These are phyloP conservation scores for Sialia sialis DNA, from an alignment of 2,113 vertebrate genomes.

Conservation along the genomic window DNA sequence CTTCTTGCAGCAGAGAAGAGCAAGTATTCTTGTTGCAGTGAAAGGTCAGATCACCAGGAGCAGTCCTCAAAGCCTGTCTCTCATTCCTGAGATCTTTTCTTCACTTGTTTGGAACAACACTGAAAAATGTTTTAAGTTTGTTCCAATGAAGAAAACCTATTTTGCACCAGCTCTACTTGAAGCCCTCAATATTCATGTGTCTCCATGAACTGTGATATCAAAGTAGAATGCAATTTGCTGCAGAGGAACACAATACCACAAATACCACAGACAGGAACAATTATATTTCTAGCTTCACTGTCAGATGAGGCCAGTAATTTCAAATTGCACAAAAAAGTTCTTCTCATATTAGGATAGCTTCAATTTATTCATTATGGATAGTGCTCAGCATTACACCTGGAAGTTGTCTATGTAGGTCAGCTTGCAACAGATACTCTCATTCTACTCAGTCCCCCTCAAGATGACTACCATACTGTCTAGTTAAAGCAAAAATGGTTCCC, in stretches of 20 bases:
- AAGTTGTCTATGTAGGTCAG: not conserved
- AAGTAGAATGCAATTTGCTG: not conserved
- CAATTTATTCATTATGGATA: not conserved
- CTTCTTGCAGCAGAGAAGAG: not conserved
- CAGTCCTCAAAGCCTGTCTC: not conserved
- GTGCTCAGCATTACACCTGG: not conserved
- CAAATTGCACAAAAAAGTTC: not conserved
- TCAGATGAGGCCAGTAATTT: not conserved
- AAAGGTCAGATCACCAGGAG: not conserved
- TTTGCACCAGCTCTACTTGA: not conserved
- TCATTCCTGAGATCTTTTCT: not conserved
- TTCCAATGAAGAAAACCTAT: not conserved
- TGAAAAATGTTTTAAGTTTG: not conserved
- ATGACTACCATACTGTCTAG: not conserved
- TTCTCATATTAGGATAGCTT: not conserved
- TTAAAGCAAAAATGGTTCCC: not conserved
- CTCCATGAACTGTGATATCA: not conserved
- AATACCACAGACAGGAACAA: not conserved
- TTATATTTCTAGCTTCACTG: not conserved
- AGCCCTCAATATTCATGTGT: not conserved
- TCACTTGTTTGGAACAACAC: not conserved
- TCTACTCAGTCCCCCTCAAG: not conserved
- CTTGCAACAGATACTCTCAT: not conserved
- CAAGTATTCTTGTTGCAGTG: accelerated
- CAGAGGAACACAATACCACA: not conserved